These are phyloP conservation scores for Apistogramma diplotaenia DNA, from an alignment of 2,113 vertebrate species.

Conservation along the genomic window DNA sequence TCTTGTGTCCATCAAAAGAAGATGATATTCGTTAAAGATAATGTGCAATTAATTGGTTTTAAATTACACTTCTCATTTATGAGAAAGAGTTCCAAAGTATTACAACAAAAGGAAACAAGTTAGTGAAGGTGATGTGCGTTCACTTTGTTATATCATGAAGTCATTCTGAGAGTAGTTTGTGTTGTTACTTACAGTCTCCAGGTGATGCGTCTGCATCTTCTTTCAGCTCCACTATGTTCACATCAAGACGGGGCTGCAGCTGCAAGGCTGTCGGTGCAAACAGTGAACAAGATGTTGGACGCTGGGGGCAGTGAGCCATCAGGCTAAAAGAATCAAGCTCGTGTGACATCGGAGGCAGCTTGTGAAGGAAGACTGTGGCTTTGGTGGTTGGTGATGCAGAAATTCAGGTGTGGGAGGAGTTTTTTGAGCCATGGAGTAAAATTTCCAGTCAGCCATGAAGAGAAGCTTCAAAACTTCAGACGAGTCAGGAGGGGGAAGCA, in stretches of 20 bases:
- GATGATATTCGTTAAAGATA: not conserved
- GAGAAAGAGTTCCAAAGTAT: not conserved
- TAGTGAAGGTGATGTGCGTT: not conserved
- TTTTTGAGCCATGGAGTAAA: not conserved
- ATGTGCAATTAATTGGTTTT: slow-evolving; percentile 45
- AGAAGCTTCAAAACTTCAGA: not conserved
- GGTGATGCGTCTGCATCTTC: not conserved
- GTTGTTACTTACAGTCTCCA: not conserved
- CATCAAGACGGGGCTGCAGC: not conserved
- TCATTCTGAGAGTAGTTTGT: not conserved
- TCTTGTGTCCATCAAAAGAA: not conserved
- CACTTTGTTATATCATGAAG: not conserved
- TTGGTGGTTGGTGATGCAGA: not conserved
- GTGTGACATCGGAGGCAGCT: not conserved
- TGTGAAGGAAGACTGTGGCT: not conserved
- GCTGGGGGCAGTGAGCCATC: not conserved
- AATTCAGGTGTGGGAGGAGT: not conserved
- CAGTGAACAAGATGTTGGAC: not conserved
- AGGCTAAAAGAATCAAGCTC: not conserved
- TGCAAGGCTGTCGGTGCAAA: not conserved
- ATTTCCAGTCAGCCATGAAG: not conserved
- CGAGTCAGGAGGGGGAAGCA: not conserved
- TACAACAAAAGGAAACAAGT: not conserved
- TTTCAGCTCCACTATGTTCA: not conserved
- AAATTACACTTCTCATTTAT: slow-evolving; percentile 19